Conservation (phyloP, 2,113 vertebrate species). For the Serilophus lunatus region DNA sequence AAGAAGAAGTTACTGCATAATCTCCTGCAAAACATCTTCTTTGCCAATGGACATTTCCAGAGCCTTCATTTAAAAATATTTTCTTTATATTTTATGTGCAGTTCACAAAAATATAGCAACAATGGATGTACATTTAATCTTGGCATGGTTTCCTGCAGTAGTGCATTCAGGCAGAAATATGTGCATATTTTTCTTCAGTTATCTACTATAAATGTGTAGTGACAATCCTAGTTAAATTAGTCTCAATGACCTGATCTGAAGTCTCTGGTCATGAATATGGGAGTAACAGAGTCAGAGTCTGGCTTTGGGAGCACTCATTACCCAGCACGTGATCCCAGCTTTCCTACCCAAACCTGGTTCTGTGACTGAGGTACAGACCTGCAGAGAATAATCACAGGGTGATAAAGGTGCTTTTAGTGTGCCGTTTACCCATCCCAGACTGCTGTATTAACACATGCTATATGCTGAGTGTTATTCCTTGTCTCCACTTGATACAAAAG, state of each 20-base stretch:
- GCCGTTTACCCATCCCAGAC: neutral
- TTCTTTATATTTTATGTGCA: neutral
- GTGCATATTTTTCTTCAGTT: neutral
- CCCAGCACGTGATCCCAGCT: fast-evolving
- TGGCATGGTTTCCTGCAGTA: neutral
- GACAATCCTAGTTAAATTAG: neutral
- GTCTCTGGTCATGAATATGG: fast-evolving
- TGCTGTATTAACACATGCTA: neutral
- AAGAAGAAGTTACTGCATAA: neutral
- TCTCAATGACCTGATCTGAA: neutral
- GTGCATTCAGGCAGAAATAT: neutral
- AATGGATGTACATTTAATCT: neutral
- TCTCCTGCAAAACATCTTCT: neutral
- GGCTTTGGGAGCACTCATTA: neutral
- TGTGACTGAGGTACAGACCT: neutral
- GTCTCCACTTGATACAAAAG: neutral
- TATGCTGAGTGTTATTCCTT: neutral
- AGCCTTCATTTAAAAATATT: neutral
- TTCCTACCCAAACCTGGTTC: neutral
- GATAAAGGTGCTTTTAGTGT: neutral
- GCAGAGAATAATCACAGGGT: neutral
- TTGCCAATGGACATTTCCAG: neutral
- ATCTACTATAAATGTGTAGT: neutral
- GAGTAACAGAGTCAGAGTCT: neutral
- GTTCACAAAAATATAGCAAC: neutral